Evolutionary conservation across 2,797 vertebrate genomes (phyloP).

Genomic region (Diglossa cyanea): DNA sequence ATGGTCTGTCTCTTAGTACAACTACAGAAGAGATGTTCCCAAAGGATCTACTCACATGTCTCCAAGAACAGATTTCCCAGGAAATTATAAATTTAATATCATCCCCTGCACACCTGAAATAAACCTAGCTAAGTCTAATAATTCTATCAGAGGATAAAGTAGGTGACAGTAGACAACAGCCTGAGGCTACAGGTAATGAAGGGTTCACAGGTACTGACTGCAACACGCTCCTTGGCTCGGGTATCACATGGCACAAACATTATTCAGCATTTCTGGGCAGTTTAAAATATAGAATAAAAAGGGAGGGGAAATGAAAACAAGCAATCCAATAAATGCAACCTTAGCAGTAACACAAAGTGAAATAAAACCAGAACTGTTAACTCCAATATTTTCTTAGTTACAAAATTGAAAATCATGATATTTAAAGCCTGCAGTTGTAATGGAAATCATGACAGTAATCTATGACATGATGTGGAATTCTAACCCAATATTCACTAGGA

Average conservation of each 20-base stretch:
- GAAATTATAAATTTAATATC: background rate
- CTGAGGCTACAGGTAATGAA: background rate
- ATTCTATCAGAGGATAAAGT: background rate
- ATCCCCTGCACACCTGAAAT: background rate
- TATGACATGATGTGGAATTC: background rate
- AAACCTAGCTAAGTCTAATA: background rate
- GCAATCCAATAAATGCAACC: background rate
- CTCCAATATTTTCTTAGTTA: background rate
- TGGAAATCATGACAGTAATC: background rate
- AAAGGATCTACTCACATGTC: background rate
- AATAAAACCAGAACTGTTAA: background rate
- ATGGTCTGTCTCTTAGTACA: background rate
- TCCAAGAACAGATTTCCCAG: background rate
- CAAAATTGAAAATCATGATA: background rate
- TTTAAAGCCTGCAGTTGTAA: background rate
- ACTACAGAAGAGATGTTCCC: background rate
- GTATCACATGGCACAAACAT: background rate
- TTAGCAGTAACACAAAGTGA: background rate
- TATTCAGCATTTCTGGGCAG: background rate
- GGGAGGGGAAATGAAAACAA: background rate
- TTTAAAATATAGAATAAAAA: background rate
- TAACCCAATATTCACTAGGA: background rate
- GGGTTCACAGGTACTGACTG: background rate
- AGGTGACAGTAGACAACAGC: background rate
- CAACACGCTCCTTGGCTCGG: fast-evolving